Evolutionary conservation across 2,888 invertebrate genomes (phyloP).

Genomic region (Pristionchus maxplancki): DNA sequence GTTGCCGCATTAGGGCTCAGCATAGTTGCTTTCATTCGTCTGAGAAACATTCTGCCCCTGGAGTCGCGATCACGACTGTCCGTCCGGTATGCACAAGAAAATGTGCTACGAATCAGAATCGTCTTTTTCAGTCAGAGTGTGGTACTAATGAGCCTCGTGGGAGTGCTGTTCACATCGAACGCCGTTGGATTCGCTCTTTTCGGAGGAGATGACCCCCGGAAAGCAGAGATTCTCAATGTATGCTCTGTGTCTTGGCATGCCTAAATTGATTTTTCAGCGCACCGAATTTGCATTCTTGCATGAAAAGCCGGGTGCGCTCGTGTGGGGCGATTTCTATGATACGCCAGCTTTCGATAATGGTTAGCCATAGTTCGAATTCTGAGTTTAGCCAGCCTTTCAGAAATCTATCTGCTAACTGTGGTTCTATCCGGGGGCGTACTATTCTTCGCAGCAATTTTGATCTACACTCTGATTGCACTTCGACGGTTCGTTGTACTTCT

Average conservation of each 20-base stretch:
- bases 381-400: not conserved
- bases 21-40: not conserved
- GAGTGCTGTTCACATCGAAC: not conserved
- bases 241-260: not conserved
- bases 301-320: not conserved
- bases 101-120: no score
- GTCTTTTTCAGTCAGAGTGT: not conserved
- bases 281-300: not conserved
- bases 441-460: not conserved
- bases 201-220: not conserved
- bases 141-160: not conserved
- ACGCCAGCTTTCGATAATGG: not conserved
- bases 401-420: not conserved
- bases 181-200: not conserved
- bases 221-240: not conserved
- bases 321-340: not conserved
- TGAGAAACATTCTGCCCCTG: not conserved
- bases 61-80: not conserved
- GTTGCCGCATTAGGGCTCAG: not conserved
- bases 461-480: not conserved
- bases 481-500: not conserved
- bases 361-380: not conserved
- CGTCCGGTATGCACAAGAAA: not conserved
- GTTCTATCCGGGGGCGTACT: not conserved
- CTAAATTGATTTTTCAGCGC: not conserved